Base-by-base conservation (phyloP, 1,140 invertebrate genomes). In the Brachionus calyciflorus region DNA sequence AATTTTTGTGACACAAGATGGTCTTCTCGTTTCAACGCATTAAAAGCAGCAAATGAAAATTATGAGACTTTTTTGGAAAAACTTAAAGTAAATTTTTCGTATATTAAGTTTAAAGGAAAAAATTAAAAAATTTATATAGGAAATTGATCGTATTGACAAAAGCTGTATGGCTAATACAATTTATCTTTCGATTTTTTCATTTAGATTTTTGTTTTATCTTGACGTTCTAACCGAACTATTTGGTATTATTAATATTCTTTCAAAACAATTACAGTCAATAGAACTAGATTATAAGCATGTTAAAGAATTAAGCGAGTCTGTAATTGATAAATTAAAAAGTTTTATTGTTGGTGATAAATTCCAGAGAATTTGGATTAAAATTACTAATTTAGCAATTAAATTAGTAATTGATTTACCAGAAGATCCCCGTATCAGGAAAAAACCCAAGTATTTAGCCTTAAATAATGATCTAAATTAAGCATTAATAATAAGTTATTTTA, bases 131-230 rank as follows among this genome's bases (percentile, higher is more conserved):
- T n/a, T n/a, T n/a, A n/a, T n/a, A 28, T 28, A 63, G 57, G 57
- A 63, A 33, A 63, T 41, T 0, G 33, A 63, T 63, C 17, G 37
- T 37, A 63, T 21, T 21, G 57, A 63, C 37, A 28, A 33, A 28
- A 30, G 33, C 24, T 46, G 24, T 12, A 26, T 21, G 9, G 63
- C 41, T 44, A n/a, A 44, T 48, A 24, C 12, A 21, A 19, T 68
- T 44, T 24, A 26, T 26, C 44, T 26, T 44, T 68, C 41, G 46
- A 68, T 68, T 24, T 24, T 17, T n/a, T 26, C 40, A 48, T 68
- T 68, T 68, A 40, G 28, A 19, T 68, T 68, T 46, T 19, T 41
- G n/a, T 44, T 65, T 44, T 44, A 65, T 41, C 37, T 65, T 44
- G 19, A 24, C 19, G 26, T 24, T 41, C 19, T 65, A 24, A 65